A percentile compares a stretch with the other conserved stretches of the same genome.
Evolutionary conservation across 2,888 invertebrate species (phyloP).

Genomic region (Eupithecia subumbrata): DNA sequence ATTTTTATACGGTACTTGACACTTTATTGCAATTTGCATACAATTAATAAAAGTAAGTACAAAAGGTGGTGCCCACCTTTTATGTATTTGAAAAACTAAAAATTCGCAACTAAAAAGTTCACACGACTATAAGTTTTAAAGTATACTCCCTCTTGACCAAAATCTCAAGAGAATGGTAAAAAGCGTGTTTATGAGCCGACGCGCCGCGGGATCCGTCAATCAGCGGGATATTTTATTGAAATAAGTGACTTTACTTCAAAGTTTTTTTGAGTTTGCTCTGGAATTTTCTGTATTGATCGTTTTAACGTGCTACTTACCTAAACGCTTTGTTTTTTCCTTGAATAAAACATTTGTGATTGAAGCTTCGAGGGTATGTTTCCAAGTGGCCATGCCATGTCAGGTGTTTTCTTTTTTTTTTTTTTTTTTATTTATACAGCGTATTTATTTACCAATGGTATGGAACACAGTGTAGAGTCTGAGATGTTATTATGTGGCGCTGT

Average conservation of each 20-base stretch:
- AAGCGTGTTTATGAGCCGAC: conserved; percentile 50
- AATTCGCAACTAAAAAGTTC: background rate
- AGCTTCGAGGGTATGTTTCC: background rate
- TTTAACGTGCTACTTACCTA: conserved; percentile 4
- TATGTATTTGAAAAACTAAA: too few species aligned
- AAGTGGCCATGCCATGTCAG: background rate
- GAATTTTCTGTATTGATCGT: conserved; percentile 21
- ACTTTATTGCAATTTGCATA: too few species aligned
- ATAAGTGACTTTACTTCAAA: conserved; percentile 52
- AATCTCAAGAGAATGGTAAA: conserved; percentile 56
- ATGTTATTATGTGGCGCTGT: background rate
- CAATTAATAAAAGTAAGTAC: too few species aligned
- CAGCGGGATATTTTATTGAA: conserved; percentile 60
- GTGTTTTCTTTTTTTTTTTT: background rate
- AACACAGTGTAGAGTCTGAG: background rate
- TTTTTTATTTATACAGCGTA: background rate
- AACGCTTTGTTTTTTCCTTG: conserved; percentile 5
- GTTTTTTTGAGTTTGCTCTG: conserved; percentile 11
- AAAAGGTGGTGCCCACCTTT: too few species aligned
- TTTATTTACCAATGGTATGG: background rate
- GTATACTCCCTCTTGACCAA: background rate
- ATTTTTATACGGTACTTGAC: too few species aligned
- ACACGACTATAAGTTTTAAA: background rate
- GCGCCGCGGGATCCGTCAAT: conserved; percentile 69
- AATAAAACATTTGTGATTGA: conserved; percentile 6